phyloP scores from a whole-genome alignment of 1,140 invertebrate genomes.

The Mya arenaria region DNA sequence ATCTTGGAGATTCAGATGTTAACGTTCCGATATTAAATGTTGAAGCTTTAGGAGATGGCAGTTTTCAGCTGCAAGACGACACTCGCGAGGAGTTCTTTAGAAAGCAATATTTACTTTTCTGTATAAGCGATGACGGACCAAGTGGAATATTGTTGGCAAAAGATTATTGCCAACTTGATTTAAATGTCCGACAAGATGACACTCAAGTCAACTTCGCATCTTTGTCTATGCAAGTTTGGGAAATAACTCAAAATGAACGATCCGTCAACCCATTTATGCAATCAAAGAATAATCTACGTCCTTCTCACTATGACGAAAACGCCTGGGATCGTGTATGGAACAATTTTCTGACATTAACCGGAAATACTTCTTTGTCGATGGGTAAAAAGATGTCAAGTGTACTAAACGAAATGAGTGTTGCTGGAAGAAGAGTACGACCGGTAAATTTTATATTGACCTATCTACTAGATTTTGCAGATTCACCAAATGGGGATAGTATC shows the following conservation, averaged over 20 bases:
- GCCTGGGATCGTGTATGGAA: constrained; percentile 5
- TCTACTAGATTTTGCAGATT: constrained; percentile 29
- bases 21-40: not conserved
- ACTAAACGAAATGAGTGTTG: constrained; percentile 7
- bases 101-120: not conserved
- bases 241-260: not conserved
- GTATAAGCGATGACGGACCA: not conserved
- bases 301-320: not conserved
- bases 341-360: not conserved
- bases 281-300: not conserved
- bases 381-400: constrained; percentile 1
- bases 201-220: no score
- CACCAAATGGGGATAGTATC: not conserved
- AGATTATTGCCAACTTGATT: not conserved
- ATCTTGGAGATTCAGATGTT: constrained; percentile 19
- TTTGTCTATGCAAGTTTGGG: not conserved
- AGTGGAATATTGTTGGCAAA: not conserved
- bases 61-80: not conserved
- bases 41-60: not conserved
- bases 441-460: not conserved
- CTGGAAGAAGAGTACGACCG: constrained; percentile 1
- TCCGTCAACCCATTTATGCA: not conserved
- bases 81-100: not conserved
- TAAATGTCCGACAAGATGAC: not conserved
- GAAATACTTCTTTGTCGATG: not conserved